Conservation (phyloP, 1,140 invertebrate species). For the Pygmarrhopalites habei region DNA sequence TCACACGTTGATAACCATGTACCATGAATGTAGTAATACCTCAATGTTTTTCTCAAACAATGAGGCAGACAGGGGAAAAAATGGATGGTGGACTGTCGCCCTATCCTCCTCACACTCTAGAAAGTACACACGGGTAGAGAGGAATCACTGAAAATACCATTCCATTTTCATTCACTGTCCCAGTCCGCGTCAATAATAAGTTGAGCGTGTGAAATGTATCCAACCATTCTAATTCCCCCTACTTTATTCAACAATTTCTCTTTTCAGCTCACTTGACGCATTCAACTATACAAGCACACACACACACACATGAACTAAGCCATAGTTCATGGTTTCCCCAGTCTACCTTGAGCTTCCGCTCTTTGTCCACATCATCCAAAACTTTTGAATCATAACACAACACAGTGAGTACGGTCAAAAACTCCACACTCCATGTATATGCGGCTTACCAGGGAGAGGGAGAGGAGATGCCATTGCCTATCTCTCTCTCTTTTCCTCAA, state of each 20-base stretch:
- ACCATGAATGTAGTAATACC: too few relatives aligned
- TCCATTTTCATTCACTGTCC: slow-evolving; percentile 20
- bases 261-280: slow-evolving; percentile 12
- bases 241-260: slow-evolving; percentile 25
- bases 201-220: slow-evolving; percentile 32
- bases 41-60: too few relatives aligned
- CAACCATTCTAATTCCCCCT: slow-evolving; percentile 18
- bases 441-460: too few relatives aligned
- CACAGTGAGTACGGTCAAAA: not conserved
- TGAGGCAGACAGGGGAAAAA: too few relatives aligned
- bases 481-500: too few relatives aligned
- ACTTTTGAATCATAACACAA: not conserved
- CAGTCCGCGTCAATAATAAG: slow-evolving; percentile 25
- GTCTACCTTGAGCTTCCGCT: not conserved
- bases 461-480: too few relatives aligned
- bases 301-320: slow-evolving; percentile 1
- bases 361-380: too few relatives aligned
- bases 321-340: not conserved
- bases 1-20: too few relatives aligned
- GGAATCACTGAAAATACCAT: not conserved
- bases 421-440: too few relatives aligned
- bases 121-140: not conserved
- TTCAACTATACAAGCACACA: slow-evolving; percentile 9
- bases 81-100: too few relatives aligned
- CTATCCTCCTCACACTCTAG: too few relatives aligned